phyloP scores from a whole-genome alignment of 2,113 vertebrate genomes.

The Pterocles gutturalis region DNA sequence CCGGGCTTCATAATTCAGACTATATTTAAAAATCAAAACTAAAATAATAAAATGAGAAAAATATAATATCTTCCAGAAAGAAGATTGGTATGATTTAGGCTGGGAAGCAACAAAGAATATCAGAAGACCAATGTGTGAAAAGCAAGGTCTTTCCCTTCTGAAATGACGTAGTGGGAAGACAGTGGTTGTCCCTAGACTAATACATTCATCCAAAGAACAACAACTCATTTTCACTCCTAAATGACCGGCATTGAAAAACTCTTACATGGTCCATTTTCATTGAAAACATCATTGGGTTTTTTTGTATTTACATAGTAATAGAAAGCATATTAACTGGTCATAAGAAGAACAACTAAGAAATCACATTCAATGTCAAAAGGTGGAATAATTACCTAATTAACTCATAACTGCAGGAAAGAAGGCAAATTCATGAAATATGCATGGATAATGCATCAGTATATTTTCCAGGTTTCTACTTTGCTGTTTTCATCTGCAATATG shows the following conservation, averaged over 20 bases:
- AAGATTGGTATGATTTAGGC: background rate
- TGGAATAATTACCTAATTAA: conserved; percentile 60
- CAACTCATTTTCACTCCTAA: background rate
- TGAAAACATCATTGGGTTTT: background rate
- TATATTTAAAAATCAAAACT: background rate
- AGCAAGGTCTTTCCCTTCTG: background rate
- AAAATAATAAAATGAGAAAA: background rate
- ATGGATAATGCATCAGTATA: background rate
- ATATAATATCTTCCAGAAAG: background rate
- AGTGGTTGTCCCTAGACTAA: no score
- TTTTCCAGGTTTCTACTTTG: conserved; percentile 28
- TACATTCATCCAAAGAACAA: background rate
- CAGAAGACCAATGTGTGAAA: background rate
- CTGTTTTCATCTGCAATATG: conserved; percentile 13
- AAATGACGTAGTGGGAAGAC: background rate
- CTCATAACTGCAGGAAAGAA: conserved; percentile 17
- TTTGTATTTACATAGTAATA: background rate
- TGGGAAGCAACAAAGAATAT: background rate
- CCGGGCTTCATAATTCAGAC: background rate
- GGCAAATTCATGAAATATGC: conserved; percentile 48
- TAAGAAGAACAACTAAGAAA: background rate
- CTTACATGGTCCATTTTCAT: background rate
- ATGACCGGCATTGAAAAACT: background rate
- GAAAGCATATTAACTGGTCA: background rate
- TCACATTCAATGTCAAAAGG: background rate